Conservation (phyloP, 2,113 vertebrate genomes). For the Eidolon helvum region DNA sequence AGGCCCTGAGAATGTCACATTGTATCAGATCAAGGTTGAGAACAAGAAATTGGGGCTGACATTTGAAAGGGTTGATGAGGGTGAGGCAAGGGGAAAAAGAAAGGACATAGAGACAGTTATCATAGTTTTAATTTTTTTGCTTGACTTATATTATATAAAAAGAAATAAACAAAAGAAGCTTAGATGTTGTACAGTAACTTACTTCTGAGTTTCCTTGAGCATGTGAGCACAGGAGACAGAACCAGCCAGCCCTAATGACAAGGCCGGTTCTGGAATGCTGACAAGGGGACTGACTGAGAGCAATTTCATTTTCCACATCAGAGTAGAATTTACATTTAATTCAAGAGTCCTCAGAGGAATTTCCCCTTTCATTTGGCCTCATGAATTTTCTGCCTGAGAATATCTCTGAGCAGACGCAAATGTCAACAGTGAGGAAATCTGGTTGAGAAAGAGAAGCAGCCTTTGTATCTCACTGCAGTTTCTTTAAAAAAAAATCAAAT, state of each 20-base stretch:
- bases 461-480: slow-evolving; percentile 14
- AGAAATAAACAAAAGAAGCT: background rate
- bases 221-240: background rate
- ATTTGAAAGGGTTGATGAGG: background rate
- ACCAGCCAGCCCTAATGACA: background rate
- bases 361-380: background rate
- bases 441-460: background rate
- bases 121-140: background rate
- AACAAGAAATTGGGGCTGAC: background rate
- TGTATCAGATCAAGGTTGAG: background rate
- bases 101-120: background rate
- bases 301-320: background rate
- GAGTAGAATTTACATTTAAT: background rate
- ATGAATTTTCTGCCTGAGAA: background rate
- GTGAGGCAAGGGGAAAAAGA: background rate
- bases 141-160: background rate
- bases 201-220: background rate
- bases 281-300: background rate
- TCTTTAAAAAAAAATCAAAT: background rate
- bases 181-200: background rate
- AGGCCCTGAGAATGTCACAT: slow-evolving; percentile 32
- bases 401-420: slow-evolving; percentile 25
- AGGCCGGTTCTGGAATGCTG: background rate
- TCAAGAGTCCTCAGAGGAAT: too few species aligned
- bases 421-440: background rate